These are phyloP conservation scores for Bombylius discolor DNA, from an alignment of 2,888 invertebrate species.

Conservation along the genomic window DNA sequence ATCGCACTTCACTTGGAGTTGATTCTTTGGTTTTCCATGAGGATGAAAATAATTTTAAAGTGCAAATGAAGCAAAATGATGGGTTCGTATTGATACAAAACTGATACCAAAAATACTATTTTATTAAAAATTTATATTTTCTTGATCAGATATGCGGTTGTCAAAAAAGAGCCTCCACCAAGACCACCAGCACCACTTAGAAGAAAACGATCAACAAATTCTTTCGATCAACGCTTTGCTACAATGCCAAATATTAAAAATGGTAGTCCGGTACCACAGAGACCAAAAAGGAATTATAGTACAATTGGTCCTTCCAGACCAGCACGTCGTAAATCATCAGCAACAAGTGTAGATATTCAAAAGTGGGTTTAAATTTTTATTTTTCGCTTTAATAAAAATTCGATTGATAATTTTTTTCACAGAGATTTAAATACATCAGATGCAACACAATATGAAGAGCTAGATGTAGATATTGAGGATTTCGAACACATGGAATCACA, in stretches of 20 bases:
- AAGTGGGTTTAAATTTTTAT: not conserved
- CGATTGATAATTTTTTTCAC: not conserved
- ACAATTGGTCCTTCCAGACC: constrained; percentile 47
- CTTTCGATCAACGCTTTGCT: constrained; percentile 52
- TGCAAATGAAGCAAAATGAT: constrained; percentile 35
- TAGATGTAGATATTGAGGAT: constrained; percentile 21
- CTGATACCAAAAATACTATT: too few relatives aligned
- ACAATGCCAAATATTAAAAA: constrained; percentile 46
- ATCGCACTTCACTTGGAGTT: constrained; percentile 56
- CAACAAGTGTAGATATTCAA: constrained; percentile 18
- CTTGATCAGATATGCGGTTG: constrained; percentile 56
- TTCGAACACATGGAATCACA: constrained; percentile 28
- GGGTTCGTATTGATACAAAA: constrained; percentile 19
- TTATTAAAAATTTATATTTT: constrained; percentile 21
- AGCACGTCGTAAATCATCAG: constrained; percentile 46
- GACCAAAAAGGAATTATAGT: constrained; percentile 48
- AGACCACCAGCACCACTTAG: constrained; percentile 49
- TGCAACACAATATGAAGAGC: constrained; percentile 41
- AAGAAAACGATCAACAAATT: constrained; percentile 42
- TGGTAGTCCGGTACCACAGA: constrained; percentile 40
- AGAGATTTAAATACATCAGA: constrained; percentile 15
- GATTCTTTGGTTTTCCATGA: constrained; percentile 48
- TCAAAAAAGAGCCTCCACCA: constrained; percentile 55
- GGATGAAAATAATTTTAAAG: constrained; percentile 28
- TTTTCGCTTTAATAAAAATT: not conserved